Evolutionary conservation across 2,797 vertebrate genomes (phyloP).

Genomic region (Pelobates cultripes): DNA sequence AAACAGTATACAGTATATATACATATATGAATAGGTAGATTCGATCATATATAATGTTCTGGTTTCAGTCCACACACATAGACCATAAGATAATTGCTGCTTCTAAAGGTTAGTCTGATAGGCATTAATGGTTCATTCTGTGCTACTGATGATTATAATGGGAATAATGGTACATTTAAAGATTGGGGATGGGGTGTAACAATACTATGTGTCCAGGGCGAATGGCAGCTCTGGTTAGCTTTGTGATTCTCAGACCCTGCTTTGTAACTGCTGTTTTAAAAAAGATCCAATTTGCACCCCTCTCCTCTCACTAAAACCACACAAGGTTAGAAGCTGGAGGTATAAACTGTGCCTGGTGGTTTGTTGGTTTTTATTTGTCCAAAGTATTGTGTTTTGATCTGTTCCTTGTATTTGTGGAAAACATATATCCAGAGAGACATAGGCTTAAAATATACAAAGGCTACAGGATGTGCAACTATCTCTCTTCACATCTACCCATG

Average conservation of each 20-base stretch:
- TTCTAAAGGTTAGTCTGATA: background rate
- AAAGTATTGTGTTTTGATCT: background rate
- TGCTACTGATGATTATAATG: background rate
- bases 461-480: background rate
- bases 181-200: background rate
- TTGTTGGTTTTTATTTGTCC: background rate
- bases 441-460: background rate
- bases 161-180: background rate
- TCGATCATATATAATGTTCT: no score
- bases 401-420: background rate
- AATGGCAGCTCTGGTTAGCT: slow-evolving; percentile 6
- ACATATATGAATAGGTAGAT: no score
- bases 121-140: background rate
- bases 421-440: background rate
- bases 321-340: background rate
- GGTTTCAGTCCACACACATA: no score
- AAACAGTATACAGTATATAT: no score
- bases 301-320: background rate
- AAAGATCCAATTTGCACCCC: background rate
- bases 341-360: background rate
- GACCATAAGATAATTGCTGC: background rate
- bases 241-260: background rate
- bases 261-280: background rate
- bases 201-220: background rate
- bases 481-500: background rate